phyloP scores from a whole-genome alignment of 2,888 invertebrate species.

The Eristalinus aeneus region DNA sequence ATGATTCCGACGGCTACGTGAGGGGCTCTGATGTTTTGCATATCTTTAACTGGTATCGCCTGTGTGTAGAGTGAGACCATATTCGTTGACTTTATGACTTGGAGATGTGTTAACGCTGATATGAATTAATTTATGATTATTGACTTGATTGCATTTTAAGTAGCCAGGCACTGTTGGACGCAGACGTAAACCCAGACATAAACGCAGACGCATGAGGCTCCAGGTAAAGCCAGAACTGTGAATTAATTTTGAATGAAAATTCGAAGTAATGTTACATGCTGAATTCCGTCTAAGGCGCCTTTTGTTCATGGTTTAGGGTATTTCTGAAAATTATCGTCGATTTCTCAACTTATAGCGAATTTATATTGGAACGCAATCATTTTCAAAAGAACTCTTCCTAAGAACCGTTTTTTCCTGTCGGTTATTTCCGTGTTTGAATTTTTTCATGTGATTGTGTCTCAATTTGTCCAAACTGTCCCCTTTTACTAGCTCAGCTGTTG shows the following conservation, averaged over 20 bases:
- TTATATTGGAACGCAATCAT: too few relatives aligned
- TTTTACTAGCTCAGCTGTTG: slow-evolving; percentile 19
- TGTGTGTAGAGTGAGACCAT: slow-evolving; percentile 34
- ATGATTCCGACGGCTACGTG: not conserved
- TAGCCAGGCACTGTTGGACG: slow-evolving; percentile 33
- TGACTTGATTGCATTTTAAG: slow-evolving; percentile 70
- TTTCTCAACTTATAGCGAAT: too few relatives aligned
- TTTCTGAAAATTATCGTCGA: not conserved
- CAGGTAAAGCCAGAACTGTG: slow-evolving; percentile 3
- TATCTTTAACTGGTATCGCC: slow-evolving; percentile 65
- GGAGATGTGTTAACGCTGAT: slow-evolving; percentile 57
- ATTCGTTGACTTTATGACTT: slow-evolving; percentile 54
- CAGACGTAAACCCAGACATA: not conserved
- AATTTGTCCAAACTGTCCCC: slow-evolving; percentile 50
- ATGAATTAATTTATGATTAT: slow-evolving; percentile 66
- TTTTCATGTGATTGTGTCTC: slow-evolving; percentile 32
- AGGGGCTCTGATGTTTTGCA: slow-evolving; percentile 53
- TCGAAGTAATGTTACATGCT: not conserved
- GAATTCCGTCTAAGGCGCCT: not conserved
- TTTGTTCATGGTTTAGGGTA: not conserved
- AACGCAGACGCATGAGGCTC: slow-evolving; percentile 8
- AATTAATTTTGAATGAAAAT: not conserved
- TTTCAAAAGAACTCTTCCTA: not conserved
- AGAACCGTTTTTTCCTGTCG: not conserved
- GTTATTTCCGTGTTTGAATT: not conserved